Evolutionary conservation across 2,797 vertebrate species (phyloP), one percentile per base, ranked within the genome.

Genomic region (Melanogrammus aeglefinus): DNA sequence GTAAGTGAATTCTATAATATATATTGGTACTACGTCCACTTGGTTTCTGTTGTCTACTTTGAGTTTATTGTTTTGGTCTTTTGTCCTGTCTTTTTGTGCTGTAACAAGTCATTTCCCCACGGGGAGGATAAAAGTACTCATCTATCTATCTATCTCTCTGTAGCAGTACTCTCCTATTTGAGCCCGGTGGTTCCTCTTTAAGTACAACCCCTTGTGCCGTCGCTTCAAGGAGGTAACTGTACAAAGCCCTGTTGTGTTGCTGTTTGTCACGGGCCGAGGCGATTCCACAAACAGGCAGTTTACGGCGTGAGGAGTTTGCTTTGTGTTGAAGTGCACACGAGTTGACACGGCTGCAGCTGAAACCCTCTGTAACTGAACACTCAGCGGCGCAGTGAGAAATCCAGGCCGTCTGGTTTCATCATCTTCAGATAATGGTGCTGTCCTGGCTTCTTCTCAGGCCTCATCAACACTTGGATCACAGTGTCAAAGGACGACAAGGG

Each of bases 341-440:
- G 89, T 81, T 84, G 91, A 90, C 91, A 83, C 74, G 18, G 75
- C 81, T 87, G 47, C 47, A 6, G 47, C 5, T 47, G 44, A 47
- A 8, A 27, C 27, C 81, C 86, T 84, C 72, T 85, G 83, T 88
- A 83, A 80, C 79, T 70, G 44, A 86, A 85, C 84, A 76, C 82
- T 86, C 88, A 80, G 84, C 16, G 73, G 82, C 78, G 79, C 82
- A 63, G 76, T 80, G 77, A 85, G 79, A 73, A 79, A 80, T 57
- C 78, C 77, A 78, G 81, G 72, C 77, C 44, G 78, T 82, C 86
- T 79, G 36, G 84, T 88, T 89, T 90, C 90, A 87, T 88, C 86
- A 88, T 86, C 83, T 84, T 79, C 82, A 82, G 86, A 86, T 86
- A 82, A 72, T 69, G 81, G 78, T 89, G 78, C 88, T 81, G 77